Base-by-base conservation (phyloP, 2,888 invertebrate genomes). In the Athripsodes cinereus region DNA sequence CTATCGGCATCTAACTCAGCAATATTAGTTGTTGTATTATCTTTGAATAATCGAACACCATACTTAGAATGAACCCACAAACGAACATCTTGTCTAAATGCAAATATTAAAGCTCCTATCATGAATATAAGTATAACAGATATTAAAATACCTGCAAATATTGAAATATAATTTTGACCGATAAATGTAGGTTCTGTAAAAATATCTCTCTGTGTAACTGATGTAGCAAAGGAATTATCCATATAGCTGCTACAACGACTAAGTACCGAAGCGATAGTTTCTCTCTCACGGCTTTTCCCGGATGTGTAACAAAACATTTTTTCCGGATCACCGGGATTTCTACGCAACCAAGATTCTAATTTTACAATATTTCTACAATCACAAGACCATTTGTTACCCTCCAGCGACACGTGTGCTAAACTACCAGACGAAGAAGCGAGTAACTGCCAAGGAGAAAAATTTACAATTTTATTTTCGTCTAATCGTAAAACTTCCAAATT, bases 341-440 rank as follows among this genome's bases (percentile, higher is more conserved):
- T 78, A 59, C 81, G 76, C 59, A 88, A 72, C 88, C 88, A 88
- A 52, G 81, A 78, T 67, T 86, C 83, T 68, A 88, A 77, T 67
- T 83, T 82, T 47, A 81, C 85, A 64, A 88, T 81, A 70, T 86
- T 86, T 68, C 80, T 80, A 73, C 91, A 91, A 69, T 89, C 87
- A 74, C 91, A 91, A 67, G 87, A 87, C 90, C 92, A 90, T 70
- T 84, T 84, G 78, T 90, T 90, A 66, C 87, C 86, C 67, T 87
- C 86, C 65, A 90, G 79, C 47, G 86, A 84, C 65, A 90, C 84
- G 68, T 83, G 83, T 65, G 88, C 82, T 66, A 74, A 72, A 67
- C 76, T 78, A 72, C 78, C 77, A 63, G 78, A 75, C 64, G 85
- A 80, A 64, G 86, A 81, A 35, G 85, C 83, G 67, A 86, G 74